phyloP scores from a whole-genome alignment of 2,888 invertebrate species.

The Hybos culiciformis region DNA sequence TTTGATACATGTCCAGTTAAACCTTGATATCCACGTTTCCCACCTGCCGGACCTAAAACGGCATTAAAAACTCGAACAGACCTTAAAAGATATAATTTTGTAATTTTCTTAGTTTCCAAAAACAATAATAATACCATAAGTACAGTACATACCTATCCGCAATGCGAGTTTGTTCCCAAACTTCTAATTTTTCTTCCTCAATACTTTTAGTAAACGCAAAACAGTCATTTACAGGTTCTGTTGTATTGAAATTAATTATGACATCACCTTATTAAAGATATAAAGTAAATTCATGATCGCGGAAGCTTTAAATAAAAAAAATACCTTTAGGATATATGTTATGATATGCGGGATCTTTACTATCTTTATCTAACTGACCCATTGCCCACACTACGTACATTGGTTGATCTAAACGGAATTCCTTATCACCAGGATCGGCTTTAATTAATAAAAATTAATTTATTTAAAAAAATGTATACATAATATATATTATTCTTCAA shows the following conservation, averaged over 20 bases:
- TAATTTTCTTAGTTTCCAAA: neutral
- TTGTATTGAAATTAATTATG: constrained; percentile 49
- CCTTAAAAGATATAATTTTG: constrained; percentile 28
- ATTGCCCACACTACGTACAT: constrained; percentile 71
- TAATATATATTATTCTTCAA: neutral
- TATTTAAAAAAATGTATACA: no score
- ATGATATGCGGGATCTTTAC: constrained; percentile 75
- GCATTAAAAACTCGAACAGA: constrained; percentile 67
- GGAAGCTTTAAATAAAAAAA: no score
- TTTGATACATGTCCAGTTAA: constrained; percentile 54
- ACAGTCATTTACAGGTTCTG: constrained; percentile 55
- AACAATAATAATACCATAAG: neutral
- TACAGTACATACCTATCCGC: constrained; percentile 40
- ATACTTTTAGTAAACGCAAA: constrained; percentile 49
- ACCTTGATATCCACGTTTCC: constrained; percentile 61
- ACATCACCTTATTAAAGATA: no score
- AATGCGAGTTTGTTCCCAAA: constrained; percentile 51
- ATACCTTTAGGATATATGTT: constrained; percentile 63
- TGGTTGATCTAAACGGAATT: constrained; percentile 47
- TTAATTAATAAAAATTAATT: constrained; percentile 15
- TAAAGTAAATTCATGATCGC: no score
- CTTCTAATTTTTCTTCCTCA: constrained; percentile 27
- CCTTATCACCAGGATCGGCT: constrained; percentile 68
- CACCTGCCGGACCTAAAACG: constrained; percentile 73
- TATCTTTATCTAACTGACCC: constrained; percentile 60